phyloP scores from a whole-genome alignment of 2,888 invertebrate genomes.

The Drosophila putrida region DNA sequence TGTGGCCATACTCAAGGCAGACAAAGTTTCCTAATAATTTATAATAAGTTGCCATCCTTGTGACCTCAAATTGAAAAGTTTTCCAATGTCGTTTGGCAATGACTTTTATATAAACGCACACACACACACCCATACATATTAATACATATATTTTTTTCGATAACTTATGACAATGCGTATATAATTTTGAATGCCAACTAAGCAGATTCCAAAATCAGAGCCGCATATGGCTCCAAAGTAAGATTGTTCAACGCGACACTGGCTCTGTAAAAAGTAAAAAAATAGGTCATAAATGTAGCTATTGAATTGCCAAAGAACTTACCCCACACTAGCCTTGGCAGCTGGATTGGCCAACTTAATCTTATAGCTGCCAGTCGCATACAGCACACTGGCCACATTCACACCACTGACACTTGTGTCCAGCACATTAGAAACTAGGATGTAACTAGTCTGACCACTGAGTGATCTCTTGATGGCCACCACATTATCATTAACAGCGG shows the following conservation, averaged over 20 bases:
- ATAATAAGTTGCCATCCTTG: constrained; percentile 59
- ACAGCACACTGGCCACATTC: constrained; percentile 80
- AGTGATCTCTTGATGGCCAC: constrained; percentile 79
- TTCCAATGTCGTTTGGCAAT: constrained; percentile 55
- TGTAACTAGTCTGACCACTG: constrained; percentile 80
- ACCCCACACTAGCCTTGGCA: constrained; percentile 77
- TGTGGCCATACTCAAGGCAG: constrained; percentile 56
- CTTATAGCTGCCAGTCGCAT: constrained; percentile 60
- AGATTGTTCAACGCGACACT: constrained; percentile 61
- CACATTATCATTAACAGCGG: constrained; percentile 75
- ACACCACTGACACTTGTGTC: constrained; percentile 68
- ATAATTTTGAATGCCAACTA: constrained; percentile 39
- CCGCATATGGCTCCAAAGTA: constrained; percentile 75
- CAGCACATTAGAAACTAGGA: constrained; percentile 86
- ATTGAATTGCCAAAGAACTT: constrained; percentile 36
- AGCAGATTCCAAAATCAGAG: constrained; percentile 80
- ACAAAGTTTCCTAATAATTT: constrained; percentile 74
- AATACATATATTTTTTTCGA: constrained; percentile 9
- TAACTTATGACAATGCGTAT: constrained; percentile 27
- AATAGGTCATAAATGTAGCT: constrained; percentile 5
- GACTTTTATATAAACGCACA: constrained; percentile 37
- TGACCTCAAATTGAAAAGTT: constrained; percentile 76
- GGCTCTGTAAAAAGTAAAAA: constrained; percentile 55
- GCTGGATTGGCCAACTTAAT: constrained; percentile 73
- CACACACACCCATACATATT: not conserved